Percentiles rank a stretch among this genome's conserved stretches.
Evolutionary conservation across 2,888 invertebrate genomes (phyloP).

Genomic region (Eupithecia subfuscata): DNA sequence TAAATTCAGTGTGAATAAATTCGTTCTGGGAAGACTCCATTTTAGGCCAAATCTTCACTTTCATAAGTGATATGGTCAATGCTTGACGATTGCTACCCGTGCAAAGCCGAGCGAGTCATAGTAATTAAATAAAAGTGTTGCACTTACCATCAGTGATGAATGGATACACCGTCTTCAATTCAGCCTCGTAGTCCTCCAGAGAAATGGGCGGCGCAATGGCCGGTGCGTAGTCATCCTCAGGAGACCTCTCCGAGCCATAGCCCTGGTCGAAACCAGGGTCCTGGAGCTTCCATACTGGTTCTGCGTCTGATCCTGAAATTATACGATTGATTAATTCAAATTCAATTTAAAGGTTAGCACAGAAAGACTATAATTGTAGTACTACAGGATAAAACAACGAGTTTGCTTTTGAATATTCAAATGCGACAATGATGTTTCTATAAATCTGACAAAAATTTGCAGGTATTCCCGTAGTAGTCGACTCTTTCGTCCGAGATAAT

Average conservation of each 20-base stretch:
- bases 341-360: no score
- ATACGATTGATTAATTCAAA: no score
- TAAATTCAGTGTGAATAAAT: background rate
- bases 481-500: no score
- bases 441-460: no score
- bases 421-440: no score
- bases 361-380: no score
- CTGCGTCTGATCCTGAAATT: conserved; percentile 78
- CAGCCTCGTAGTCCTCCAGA: conserved; percentile 84
- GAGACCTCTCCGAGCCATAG: conserved; percentile 90
- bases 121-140: background rate
- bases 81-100: background rate
- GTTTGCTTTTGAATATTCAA: no score
- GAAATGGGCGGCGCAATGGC: conserved; percentile 83
- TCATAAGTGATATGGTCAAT: background rate
- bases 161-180: conserved; percentile 85
- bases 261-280: conserved; percentile 88
- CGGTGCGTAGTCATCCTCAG: conserved; percentile 90
- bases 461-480: no score
- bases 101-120: background rate
- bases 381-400: no score
- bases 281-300: conserved; percentile 82
- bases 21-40: background rate
- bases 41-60: background rate
- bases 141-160: conserved; percentile 88